Base-by-base conservation (phyloP, 2,888 invertebrate genomes). In the Amiota communis region DNA sequence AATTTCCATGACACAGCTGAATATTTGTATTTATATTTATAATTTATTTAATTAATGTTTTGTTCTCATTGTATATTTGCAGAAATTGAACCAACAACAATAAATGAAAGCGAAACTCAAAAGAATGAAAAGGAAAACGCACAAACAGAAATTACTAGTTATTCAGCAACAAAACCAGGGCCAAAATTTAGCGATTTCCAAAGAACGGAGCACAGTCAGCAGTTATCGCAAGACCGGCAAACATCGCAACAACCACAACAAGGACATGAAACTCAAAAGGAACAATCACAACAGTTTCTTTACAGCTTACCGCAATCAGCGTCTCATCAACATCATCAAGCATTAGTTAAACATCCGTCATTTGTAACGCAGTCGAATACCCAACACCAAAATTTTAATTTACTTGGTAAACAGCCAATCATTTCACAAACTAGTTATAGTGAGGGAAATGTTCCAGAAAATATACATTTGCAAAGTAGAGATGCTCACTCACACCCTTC, bases 401-500 rank as follows among this genome's bases (percentile, higher is more conserved):
- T 81, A n/a, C 74, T 77, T 67, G 80, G 77, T 75, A 75, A 79
- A 65, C 83, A 77, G 70, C 49, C 82, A 47, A 84, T 71, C 76
- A 73, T 75, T 74, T 72, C 78, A 61, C 86, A 81, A 74, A 48
- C 78, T 36, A 70, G 73, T 70, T 68, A 75, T 72, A 10, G 11
- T 20, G 79, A 75, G 46, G 73, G 72, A 57, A 79, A 79, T 56
- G 72, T 79, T 12, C 53, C 81, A 8, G 85, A 82, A 64, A 82
- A 79, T 53, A 75, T 81, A 4, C 81, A 79, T 73, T 86, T 82
- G 59, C 74, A 81, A 53, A 78, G 74, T 68, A 84, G 82, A 70
- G 86, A 85, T 68, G 77, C 79, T 61, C 85, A 83, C 71, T 69
- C 85, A n/a, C 78, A 78, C 47, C 76, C 86, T 13, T 84, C 82